A percentile compares a stretch with the other conserved stretches of the same genome.
Conservation (phyloP, 2,797 vertebrate genomes). For the Phataginus tricuspis region DNA sequence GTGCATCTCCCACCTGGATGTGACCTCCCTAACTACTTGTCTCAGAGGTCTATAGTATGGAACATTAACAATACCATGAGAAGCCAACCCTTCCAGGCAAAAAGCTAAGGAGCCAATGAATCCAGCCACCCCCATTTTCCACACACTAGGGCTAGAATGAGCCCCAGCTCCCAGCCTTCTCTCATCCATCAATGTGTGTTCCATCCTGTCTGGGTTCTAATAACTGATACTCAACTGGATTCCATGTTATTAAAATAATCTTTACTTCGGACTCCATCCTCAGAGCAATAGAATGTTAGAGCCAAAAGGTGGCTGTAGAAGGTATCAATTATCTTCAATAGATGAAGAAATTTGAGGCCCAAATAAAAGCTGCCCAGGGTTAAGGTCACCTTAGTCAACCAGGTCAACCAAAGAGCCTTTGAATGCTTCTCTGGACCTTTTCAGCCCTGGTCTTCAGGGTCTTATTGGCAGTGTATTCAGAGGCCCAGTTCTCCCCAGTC, state of each 20-base stretch:
- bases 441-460: neutral
- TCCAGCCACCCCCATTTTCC: neutral
- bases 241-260: neutral
- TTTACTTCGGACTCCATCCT: neutral
- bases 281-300: neutral
- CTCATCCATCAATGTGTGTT: neutral
- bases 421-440: neutral
- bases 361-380: neutral
- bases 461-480: neutral
- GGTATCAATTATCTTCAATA: neutral
- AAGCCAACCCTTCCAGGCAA: neutral
- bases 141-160: neutral
- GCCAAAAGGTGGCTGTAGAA: neutral
- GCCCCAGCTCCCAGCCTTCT: neutral
- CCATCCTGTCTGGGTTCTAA: neutral
- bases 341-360: neutral
- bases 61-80: neutral
- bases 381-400: conserved; percentile 11
- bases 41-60: neutral
- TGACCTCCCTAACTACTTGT: neutral
- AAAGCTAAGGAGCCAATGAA: neutral
- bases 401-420: neutral
- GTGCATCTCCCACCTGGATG: neutral
- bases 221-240: neutral
- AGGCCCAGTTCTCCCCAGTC: neutral